phyloP scores from a whole-genome alignment of 1,140 invertebrate genomes.

The Lordiphosa clarofinis region DNA sequence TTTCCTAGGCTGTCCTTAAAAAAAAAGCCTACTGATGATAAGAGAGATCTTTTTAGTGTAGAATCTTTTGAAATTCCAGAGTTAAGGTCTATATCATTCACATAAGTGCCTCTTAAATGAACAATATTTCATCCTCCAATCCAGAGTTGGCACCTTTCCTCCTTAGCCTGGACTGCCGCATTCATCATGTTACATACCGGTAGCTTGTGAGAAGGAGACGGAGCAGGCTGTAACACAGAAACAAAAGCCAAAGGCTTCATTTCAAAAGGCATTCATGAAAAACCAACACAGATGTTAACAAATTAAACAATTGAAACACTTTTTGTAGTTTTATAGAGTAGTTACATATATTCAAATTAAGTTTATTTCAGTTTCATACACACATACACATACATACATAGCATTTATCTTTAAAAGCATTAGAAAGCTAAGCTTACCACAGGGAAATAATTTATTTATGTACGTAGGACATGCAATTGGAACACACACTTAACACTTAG shows the following conservation, averaged over 20 bases:
- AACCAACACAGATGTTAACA: slow-evolving; percentile 35
- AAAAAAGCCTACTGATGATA: too few species aligned
- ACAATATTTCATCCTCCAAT: too few species aligned
- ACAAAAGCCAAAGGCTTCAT: not conserved
- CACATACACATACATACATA: slow-evolving; percentile 48
- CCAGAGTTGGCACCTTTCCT: slow-evolving; percentile 13
- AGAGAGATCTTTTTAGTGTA: too few species aligned
- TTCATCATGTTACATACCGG: too few species aligned
- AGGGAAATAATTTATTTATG: not conserved
- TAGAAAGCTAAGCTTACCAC: too few species aligned
- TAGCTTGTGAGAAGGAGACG: too few species aligned
- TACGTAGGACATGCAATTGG: too few species aligned
- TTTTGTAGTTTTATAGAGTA: slow-evolving; percentile 2
- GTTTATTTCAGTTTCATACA: slow-evolving; percentile 35
- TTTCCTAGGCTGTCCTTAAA: too few species aligned
- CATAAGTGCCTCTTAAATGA: too few species aligned
- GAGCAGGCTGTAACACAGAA: too few species aligned
- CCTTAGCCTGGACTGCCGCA: not conserved
- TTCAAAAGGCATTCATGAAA: slow-evolving; percentile 29
- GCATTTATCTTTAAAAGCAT: slow-evolving; percentile 39
- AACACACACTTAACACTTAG: slow-evolving; percentile 54
- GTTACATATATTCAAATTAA: slow-evolving; percentile 23
- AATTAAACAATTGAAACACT: slow-evolving; percentile 37
- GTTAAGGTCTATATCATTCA: too few species aligned
- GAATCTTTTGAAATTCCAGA: too few species aligned